These are phyloP conservation scores for Heliconius hermathena DNA, from an alignment of 1,140 invertebrate genomes.

Conservation along the genomic window DNA sequence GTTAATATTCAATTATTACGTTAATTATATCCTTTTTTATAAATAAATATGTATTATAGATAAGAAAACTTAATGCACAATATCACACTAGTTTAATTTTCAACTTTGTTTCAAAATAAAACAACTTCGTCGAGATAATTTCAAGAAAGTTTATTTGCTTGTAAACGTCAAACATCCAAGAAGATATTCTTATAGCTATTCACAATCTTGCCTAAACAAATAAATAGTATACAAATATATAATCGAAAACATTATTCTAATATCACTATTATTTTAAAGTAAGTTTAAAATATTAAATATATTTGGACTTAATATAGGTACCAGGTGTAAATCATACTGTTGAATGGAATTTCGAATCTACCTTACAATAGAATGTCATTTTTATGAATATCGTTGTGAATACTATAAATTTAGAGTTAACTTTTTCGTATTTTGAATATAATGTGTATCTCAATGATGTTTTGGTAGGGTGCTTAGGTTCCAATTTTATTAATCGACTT, in stretches of 20 bases:
- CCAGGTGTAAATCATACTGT: conserved; percentile 42
- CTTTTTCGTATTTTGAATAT: no score
- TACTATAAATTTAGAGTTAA: not conserved
- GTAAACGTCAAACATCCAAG: conserved; percentile 75
- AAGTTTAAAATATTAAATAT: conserved; percentile 49
- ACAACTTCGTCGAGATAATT: conserved; percentile 38
- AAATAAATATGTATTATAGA: no score
- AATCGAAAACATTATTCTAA: conserved; percentile 74
- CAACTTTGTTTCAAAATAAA: conserved; percentile 14
- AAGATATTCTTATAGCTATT: conserved; percentile 70
- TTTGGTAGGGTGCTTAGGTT: no score
- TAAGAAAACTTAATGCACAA: no score
- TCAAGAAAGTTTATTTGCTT: conserved; percentile 73
- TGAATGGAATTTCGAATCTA: conserved; percentile 34
- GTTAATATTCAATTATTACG: not conserved
- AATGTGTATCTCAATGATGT: no score
- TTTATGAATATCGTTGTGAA: not conserved
- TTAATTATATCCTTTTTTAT: no score
- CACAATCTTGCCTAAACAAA: conserved; percentile 72
- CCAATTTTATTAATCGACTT: no score
- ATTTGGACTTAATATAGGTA: conserved; percentile 36
- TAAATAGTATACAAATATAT: conserved; percentile 78
- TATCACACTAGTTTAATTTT: not conserved
- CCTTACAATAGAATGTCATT: not conserved
- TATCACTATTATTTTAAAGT: conserved; percentile 77